Base-by-base conservation (phyloP, 2,113 vertebrate species). In the Octodon degus region DNA sequence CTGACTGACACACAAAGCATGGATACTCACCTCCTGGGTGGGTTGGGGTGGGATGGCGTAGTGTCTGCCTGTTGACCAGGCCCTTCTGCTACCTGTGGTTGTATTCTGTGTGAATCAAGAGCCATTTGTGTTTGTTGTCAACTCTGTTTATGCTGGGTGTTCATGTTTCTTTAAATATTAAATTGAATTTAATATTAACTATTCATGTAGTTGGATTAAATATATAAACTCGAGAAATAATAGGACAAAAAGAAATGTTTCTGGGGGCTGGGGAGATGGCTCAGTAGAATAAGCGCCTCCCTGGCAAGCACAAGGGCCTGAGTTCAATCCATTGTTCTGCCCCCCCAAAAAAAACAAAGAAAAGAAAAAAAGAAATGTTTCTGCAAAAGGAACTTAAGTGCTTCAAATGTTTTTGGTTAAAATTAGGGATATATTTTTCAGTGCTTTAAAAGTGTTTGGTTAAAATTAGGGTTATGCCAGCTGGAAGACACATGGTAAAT, bases 381-480 rank as follows among this genome's bases (percentile, higher is more conserved):
- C 34, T 63, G 93, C 74, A 55, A 83, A 79, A 85, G 40, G 47
- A 84, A 68, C 22, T 77, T 92, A 77, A 43, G 25, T 82, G 34
- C 30, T 79, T 92, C 47, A 53, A 94, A 90, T 92, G 88, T 1
- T 40, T 86, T 90, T 77, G 72, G 19, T 77, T 84, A 90, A 87
- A 89, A 84, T 67, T 85, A 9, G 17, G 55, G 17, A 27, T 88
- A 25, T 37, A 32, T 19, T 53, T 50, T 53, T 80, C 6, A 16
- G 13, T 77, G 74, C 43, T 30, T 77, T 25, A 47, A 91, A 91
- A 87, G 74, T 14, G n/a, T 77, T 76, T 63, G 47, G 11, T 86
- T 88, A 81, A 88, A 92, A 60, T 70, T 90, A 60, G 30, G 8
- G 47, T 27, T 53, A 32, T 53, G 32, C 27, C 47, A 79, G 40